phyloP scores from a whole-genome alignment of 2,888 invertebrate species.

The Furcula furcula region DNA sequence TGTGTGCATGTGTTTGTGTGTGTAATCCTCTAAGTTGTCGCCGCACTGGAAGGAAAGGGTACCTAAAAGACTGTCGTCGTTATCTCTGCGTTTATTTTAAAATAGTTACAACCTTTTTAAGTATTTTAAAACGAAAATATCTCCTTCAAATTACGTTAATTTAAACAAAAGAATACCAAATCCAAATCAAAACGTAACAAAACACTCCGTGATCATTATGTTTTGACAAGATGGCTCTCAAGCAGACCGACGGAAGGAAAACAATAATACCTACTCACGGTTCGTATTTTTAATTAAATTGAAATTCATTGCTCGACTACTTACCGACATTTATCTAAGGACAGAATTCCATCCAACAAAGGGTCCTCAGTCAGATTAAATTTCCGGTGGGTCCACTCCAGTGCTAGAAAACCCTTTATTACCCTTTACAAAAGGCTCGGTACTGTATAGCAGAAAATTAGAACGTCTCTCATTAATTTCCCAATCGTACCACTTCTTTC shows the following conservation, averaged over 20 bases:
- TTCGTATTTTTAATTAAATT: constrained; percentile 72
- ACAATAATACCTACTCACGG: constrained; percentile 52
- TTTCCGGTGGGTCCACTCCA: constrained; percentile 76
- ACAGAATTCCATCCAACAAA: constrained; percentile 69
- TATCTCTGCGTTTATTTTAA: too few relatives aligned
- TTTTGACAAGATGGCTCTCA: constrained; percentile 37
- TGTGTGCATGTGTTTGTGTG: too few relatives aligned
- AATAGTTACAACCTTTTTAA: too few relatives aligned
- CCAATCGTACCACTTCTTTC: constrained; percentile 47
- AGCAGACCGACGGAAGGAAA: constrained; percentile 26
- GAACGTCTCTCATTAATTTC: constrained; percentile 60
- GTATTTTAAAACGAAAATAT: too few relatives aligned
- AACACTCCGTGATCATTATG: constrained; percentile 23
- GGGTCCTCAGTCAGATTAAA: constrained; percentile 72
- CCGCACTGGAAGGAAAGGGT: too few relatives aligned
- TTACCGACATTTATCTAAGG: constrained; percentile 70
- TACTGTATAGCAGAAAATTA: constrained; percentile 65
- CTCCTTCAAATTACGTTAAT: neutral
- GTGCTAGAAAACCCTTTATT: constrained; percentile 74
- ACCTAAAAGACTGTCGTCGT: too few relatives aligned
- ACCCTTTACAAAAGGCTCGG: constrained; percentile 66
- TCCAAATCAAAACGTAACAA: constrained; percentile 31
- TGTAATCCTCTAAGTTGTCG: too few relatives aligned
- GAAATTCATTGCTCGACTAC: constrained; percentile 58
- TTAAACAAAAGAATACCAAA: constrained; percentile 30